These are phyloP conservation scores for Ellobius talpinus DNA, from an alignment of 2,113 vertebrate species.

Conservation along the genomic window DNA sequence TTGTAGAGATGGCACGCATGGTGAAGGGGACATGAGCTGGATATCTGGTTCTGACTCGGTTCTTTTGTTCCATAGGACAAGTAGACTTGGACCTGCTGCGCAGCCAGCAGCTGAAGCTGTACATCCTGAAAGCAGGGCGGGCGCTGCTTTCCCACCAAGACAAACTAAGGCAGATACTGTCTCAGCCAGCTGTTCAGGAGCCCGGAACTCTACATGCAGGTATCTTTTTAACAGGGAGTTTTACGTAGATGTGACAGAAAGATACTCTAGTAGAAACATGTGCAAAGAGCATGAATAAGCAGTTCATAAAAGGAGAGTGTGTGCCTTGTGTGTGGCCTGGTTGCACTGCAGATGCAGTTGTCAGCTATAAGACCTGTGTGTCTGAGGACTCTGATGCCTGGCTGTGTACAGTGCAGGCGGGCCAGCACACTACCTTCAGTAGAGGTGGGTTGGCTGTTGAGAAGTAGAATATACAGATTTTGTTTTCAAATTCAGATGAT, in stretches of 20 bases:
- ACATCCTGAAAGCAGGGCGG: conserved; percentile 95
- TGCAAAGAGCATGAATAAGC: background rate
- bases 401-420: background rate
- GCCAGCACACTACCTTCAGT: background rate
- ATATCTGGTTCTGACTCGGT: background rate
- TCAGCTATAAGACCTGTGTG: background rate
- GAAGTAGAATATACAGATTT: background rate
- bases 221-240: conserved; percentile 77
- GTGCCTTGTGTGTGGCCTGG: background rate
- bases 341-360: background rate
- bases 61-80: conserved; percentile 88
- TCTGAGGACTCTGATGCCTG: background rate
- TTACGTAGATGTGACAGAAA: background rate
- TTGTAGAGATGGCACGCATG: background rate
- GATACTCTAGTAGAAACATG: background rate
- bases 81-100: conserved; percentile 95
- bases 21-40: background rate
- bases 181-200: conserved; percentile 94
- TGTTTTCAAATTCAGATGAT: conserved; percentile 90
- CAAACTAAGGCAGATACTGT: conserved; percentile 96
- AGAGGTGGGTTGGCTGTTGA: background rate
- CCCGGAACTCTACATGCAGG: conserved; percentile 87
- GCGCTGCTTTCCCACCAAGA: conserved; percentile 97
- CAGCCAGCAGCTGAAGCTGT: conserved; percentile 96
- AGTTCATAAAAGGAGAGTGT: background rate